Conservation (phyloP, 2,888 invertebrate genomes). For the Tetramorium bicarinatum region DNA sequence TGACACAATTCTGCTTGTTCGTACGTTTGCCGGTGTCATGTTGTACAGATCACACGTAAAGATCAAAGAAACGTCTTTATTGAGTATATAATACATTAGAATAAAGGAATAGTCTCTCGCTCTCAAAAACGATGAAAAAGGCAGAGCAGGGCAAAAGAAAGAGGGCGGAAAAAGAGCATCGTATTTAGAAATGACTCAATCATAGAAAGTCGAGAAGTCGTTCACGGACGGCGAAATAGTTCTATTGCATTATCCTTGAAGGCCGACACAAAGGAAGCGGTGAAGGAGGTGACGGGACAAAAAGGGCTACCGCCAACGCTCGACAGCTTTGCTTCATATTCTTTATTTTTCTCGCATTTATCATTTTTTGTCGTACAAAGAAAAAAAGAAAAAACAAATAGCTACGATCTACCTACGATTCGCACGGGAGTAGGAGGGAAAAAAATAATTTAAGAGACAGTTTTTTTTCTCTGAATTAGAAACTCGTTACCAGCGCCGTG, state of each 20-base stretch:
- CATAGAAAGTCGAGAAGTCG: conserved; percentile 63
- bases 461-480: conserved; percentile 41
- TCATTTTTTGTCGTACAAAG: conserved; percentile 79
- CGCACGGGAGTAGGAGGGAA: conserved; percentile 65
- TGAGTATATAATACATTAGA: neutral
- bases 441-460: conserved; percentile 74
- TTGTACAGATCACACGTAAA: neutral
- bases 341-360: conserved; percentile 60
- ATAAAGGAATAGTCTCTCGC: neutral
- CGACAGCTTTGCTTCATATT: conserved; percentile 6
- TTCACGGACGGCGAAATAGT: conserved; percentile 67
- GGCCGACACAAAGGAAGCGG: conserved; percentile 63
- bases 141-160: conserved; percentile 28
- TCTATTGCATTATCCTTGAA: conserved; percentile 61
- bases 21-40: neutral
- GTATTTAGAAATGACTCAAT: conserved; percentile 71
- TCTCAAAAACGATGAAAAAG: conserved; percentile 11
- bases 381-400: conserved; percentile 65
- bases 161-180: conserved; percentile 51
- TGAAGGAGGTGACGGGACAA: conserved; percentile 47
- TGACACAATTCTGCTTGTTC: neutral
- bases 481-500: conserved; percentile 59
- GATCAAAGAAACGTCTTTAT: conserved; percentile 10
- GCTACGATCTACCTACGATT: conserved; percentile 73
- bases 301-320: conserved; percentile 33